Conservation (phyloP, 2,113 vertebrate genomes). For the Anarhynchus alexandrinus region DNA sequence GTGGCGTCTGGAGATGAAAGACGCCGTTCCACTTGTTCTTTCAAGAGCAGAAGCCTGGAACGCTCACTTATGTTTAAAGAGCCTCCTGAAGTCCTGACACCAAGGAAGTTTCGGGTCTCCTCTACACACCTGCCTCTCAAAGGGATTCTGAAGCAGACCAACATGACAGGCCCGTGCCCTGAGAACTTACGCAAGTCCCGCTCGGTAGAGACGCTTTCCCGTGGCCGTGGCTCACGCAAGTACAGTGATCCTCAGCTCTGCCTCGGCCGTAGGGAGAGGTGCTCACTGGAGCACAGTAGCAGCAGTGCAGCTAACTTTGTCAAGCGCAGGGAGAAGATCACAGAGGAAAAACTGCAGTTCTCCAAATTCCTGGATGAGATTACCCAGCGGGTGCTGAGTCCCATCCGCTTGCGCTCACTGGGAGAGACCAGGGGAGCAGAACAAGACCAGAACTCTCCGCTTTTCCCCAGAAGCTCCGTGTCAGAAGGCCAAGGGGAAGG, state of each 20-base stretch:
- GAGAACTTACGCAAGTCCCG: slow-evolving; percentile 73
- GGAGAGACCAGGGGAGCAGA: slow-evolving; percentile 43
- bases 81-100: slow-evolving; percentile 71
- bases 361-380: slow-evolving; percentile 88
- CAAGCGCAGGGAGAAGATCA: slow-evolving; percentile 62
- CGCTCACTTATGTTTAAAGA: slow-evolving; percentile 77
- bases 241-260: slow-evolving; percentile 40
- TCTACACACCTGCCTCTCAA: slow-evolving; percentile 66
- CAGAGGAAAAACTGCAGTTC: slow-evolving; percentile 83
- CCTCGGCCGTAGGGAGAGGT: neutral
- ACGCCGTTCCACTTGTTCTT: slow-evolving; percentile 25
- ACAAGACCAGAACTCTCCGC: slow-evolving; percentile 6
- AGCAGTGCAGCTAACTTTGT: neutral
- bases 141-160: slow-evolving; percentile 81
- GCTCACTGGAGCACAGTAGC: slow-evolving; percentile 19
- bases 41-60: slow-evolving; percentile 71
- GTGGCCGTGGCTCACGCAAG: neutral
- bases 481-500: neutral
- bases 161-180: neutral
- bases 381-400: slow-evolving; percentile 77
- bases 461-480: neutral
- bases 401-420: slow-evolving; percentile 65
- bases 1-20: slow-evolving; percentile 39
- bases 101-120: slow-evolving; percentile 36
- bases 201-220: slow-evolving; percentile 71